These are phyloP conservation scores for Zootoca vivipara DNA, from an alignment of 2,113 vertebrate genomes.

Conservation along the genomic window DNA sequence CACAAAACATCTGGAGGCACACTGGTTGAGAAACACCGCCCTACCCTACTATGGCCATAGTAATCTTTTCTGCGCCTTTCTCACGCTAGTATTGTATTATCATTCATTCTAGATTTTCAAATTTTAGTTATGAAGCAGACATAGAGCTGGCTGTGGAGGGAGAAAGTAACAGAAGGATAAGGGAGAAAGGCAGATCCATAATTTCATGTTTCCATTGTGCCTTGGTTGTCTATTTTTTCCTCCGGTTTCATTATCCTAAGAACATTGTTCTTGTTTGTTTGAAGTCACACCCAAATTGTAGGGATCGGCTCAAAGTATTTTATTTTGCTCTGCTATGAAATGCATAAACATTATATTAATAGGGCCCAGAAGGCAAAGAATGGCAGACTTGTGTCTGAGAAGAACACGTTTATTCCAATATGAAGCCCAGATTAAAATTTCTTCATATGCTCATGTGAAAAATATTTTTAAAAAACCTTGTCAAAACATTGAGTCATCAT, in stretches of 20 bases:
- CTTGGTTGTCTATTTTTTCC: slow-evolving; percentile 13
- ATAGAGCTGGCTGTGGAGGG: accelerated
- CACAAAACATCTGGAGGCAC: too few species aligned
- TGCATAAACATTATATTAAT: slow-evolving; percentile 40
- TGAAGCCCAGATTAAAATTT: slow-evolving; percentile 57
- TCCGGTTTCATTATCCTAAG: neutral
- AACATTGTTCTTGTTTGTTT: slow-evolving; percentile 6
- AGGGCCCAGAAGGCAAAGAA: slow-evolving; percentile 32
- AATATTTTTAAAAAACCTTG: slow-evolving; percentile 42
- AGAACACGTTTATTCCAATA: neutral
- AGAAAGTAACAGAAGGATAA: accelerated
- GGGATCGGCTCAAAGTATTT: slow-evolving; percentile 31
- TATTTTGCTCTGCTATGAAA: slow-evolving; percentile 32
- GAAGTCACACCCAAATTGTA: neutral
- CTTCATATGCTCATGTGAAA: slow-evolving; percentile 25
- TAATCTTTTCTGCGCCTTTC: neutral
- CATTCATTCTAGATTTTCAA: neutral
- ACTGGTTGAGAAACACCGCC: too few species aligned
- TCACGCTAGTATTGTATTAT: neutral
- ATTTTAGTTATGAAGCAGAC: neutral
- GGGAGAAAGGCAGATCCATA: neutral
- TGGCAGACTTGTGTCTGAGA: slow-evolving; percentile 5
- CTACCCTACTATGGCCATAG: neutral
- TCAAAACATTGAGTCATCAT: slow-evolving; percentile 56
- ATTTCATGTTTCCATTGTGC: neutral